Percentiles rank a stretch among this genome's conserved stretches.
Evolutionary conservation across 2,888 invertebrate genomes (phyloP).

Genomic region (Unio delphinus): DNA sequence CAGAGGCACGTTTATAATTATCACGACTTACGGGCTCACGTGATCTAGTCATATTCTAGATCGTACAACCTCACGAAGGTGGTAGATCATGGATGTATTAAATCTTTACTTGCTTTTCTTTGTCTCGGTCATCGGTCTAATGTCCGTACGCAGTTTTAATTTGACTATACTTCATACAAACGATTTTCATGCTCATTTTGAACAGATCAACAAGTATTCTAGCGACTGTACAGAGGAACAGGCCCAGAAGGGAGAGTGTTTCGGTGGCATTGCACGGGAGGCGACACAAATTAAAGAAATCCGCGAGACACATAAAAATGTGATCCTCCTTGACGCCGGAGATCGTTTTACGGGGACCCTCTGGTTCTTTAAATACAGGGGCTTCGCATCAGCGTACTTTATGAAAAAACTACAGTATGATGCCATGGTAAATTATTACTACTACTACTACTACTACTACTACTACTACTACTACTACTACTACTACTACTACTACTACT

Average conservation of each 20-base stretch:
- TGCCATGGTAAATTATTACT: conserved; percentile 76
- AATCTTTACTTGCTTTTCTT: no score
- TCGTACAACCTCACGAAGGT: no score
- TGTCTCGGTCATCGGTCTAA: background rate
- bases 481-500: no score
- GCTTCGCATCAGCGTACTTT: conserved; percentile 84
- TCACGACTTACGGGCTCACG: no score
- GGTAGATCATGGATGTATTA: no score
- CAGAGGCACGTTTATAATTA: no score
- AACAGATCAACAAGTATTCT: conserved; percentile 82
- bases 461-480: no score
- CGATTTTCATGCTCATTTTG: conserved; percentile 89
- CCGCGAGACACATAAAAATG: conserved; percentile 72
- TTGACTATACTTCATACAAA: conserved; percentile 88
- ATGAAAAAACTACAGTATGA: conserved; percentile 86
- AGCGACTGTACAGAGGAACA: conserved; percentile 72
- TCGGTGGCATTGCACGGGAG: conserved; percentile 87
- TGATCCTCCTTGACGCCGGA: conserved; percentile 89
- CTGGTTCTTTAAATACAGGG: conserved; percentile 88
- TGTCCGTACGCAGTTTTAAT: conserved; percentile 71
- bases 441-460: no score
- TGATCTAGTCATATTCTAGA: no score
- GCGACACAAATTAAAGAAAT: conserved; percentile 40
- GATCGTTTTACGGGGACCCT: conserved; percentile 91
- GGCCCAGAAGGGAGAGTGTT: conserved; percentile 76